A percentile compares a stretch with the other conserved stretches of the same genome.
These are phyloP conservation scores for Elgaria multicarinata DNA, from an alignment of 2,113 vertebrate genomes.

Conservation along the genomic window DNA sequence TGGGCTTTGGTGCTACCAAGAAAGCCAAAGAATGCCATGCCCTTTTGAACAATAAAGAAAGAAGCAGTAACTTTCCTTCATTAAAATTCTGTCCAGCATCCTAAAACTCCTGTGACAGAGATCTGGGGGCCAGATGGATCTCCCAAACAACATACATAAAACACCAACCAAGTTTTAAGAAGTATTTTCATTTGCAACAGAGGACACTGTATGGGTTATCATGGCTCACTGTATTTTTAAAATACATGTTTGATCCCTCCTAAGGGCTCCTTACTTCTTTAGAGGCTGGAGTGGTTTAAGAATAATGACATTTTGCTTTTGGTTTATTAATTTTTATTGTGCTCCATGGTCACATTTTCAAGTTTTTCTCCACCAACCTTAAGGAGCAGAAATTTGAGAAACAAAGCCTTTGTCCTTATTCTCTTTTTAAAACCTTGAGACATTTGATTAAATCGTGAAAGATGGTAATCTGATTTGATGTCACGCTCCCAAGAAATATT, in stretches of 20 bases:
- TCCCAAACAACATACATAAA: not conserved
- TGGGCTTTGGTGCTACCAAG: not conserved
- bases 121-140: not conserved
- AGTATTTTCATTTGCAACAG: constrained; percentile 6
- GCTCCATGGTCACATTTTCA: constrained; percentile 13
- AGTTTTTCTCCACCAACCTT: not conserved
- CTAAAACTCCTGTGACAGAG: not conserved
- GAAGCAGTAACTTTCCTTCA: not conserved
- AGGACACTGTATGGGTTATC: constrained; percentile 3
- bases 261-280: constrained; percentile 11
- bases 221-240: not conserved
- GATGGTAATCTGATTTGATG: not conserved
- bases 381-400: constrained; percentile 8
- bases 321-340: constrained; percentile 28
- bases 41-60: not conserved
- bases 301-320: constrained; percentile 25
- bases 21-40: not conserved
- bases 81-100: not conserved
- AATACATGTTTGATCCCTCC: constrained; percentile 10
- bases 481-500: not conserved
- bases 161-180: not conserved
- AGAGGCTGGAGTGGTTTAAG: constrained; percentile 10
- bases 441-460: constrained; percentile 1
- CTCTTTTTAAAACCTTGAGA: not conserved
- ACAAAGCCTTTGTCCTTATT: constrained; percentile 12